Evolutionary conservation across 2,888 invertebrate genomes (phyloP), one percentile per base, ranked within the genome.

Genomic region (Oxycera nigricornis): DNA sequence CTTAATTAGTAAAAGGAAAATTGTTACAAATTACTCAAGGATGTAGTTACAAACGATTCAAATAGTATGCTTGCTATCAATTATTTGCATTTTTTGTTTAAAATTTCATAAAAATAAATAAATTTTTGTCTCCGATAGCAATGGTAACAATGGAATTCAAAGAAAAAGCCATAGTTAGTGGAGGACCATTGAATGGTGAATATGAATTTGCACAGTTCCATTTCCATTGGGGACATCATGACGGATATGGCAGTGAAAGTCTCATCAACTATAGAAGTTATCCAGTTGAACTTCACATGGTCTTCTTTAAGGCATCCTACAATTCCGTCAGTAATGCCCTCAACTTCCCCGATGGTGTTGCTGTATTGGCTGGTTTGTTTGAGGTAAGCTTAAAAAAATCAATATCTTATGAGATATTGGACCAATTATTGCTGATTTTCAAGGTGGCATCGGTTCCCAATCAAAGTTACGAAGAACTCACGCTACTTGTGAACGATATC

Each of bases 291-390:
- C 85, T 94, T 59, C 94, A 94, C 81, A 90, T 92, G 82, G 93
- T 94, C 0, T 91, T 93, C 81, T 91, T 88, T 80, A 93, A 92
- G 81, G 87, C 88, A 73, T 87, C 88, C 65, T 94, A 93, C 80
- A 86, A 86, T 1, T 87, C 86, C 24, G 85, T 89, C n/a, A 83
- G 86, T 1, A 87, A 89, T 75, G 93, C 95, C 1, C 81, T 90
- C 11, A 86, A 88, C 11, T 87, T 92, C 80, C 83, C 87, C 1
- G 94, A 94, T 81, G 95, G 95, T 0, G 84, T 95, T 52, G 88
- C 91, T 0, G 94, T 95, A 0, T 85, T 95, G 31, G 93, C 93
- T 0, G 92, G 91, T 82, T 91, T 95, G 80, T 94, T 91, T 81
- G 88, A 92, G 87, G 93, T 94, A 86, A 83, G 81, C 81, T n/a